Base-by-base conservation (phyloP, 2,797 vertebrate genomes). In the Dallia pectoralis region DNA sequence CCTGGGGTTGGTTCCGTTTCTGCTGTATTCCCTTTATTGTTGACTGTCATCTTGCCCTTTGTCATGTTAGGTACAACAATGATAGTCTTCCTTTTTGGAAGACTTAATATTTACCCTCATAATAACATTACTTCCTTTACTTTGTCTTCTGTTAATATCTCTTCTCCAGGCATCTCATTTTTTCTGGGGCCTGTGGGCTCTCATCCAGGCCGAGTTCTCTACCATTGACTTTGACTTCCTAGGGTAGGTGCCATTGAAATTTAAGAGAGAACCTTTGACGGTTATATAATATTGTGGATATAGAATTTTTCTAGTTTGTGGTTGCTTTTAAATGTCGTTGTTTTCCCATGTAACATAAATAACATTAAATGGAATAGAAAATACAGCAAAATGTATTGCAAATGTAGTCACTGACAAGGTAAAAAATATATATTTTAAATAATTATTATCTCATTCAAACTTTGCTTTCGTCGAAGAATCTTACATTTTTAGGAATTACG, bases 211-310 rank as follows among this genome's bases (percentile, higher is more conserved):
- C 79, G 95, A 95, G 87, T 95, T 97, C 81, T 98, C 97, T 70
- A 95, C 95, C 85, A 98, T 98, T 73, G 95, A 97, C 79, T 98
- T 98, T 63, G 96, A 98, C 90, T 98, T 97, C 87, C 88, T 98
- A 85, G 95, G 96, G 96, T 98, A 90, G 81, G 96, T 92, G 53
- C 33, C 8, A 12, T 47, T 19, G 48, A 7, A 33, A 36, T 1
- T 12, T 3, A 3, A 59, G 1, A 67, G 33, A 14, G 11, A 59
- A 59, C 22, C 22, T 59, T 25, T 14, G 64, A 40, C 33, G 44
- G 33, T 4, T 33, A 9, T 69, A 47, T 18, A n/a, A 48, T 53
- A 32, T 29, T 47, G n/a, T n/a, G n/a, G n/a, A n/a, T n/a, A n/a
- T n/a, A n/a, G n/a, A n/a, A n/a, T n/a, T n/a, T n/a, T n/a, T n/a